These are phyloP conservation scores for Chromis chromis DNA, from an alignment of 2,797 vertebrate species.

Conservation along the genomic window DNA sequence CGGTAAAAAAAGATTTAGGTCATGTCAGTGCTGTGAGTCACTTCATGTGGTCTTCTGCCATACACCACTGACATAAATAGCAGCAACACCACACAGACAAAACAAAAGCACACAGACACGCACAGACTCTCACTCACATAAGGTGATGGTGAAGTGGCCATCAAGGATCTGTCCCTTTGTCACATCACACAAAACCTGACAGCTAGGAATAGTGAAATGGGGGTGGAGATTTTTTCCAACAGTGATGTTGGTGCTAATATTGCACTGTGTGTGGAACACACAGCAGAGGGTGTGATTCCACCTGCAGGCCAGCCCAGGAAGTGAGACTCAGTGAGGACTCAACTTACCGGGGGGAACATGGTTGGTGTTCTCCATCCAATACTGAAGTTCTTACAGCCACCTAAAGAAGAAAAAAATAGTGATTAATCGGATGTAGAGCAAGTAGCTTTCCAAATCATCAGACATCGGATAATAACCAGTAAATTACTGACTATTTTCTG, in stretches of 20 bases:
- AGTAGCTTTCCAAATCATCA: slow-evolving; percentile 1
- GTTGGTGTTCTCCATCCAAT: slow-evolving; percentile 29
- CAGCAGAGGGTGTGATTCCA: slow-evolving; percentile 74
- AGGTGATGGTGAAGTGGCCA: slow-evolving; percentile 35
- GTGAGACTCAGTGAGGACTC: slow-evolving; percentile 54
- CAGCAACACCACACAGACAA: slow-evolving; percentile 39
- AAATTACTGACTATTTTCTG: not conserved
- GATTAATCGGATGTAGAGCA: not conserved
- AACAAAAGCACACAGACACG: slow-evolving; percentile 47
- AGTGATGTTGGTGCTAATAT: slow-evolving; percentile 24
- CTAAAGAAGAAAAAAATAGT: slow-evolving; percentile 37
- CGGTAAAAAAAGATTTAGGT: slow-evolving; percentile 48
- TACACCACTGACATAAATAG: slow-evolving; percentile 54
- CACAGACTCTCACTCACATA: slow-evolving; percentile 43
- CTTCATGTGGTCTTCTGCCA: slow-evolving; percentile 51
- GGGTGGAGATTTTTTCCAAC: slow-evolving; percentile 16
- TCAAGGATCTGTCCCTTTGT: slow-evolving; percentile 50
- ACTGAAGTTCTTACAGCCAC: slow-evolving; percentile 19
- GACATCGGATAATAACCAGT: not conserved
- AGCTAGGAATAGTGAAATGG: slow-evolving; percentile 30
- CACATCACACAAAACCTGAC: slow-evolving; percentile 52
- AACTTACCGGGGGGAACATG: slow-evolving; percentile 57
- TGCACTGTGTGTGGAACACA: slow-evolving; percentile 27
- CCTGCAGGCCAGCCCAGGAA: slow-evolving; percentile 78
- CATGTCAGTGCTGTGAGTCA: slow-evolving; percentile 60